These are phyloP conservation scores for Athalia cordata DNA, from an alignment of 2,888 invertebrate genomes.

Conservation along the genomic window DNA sequence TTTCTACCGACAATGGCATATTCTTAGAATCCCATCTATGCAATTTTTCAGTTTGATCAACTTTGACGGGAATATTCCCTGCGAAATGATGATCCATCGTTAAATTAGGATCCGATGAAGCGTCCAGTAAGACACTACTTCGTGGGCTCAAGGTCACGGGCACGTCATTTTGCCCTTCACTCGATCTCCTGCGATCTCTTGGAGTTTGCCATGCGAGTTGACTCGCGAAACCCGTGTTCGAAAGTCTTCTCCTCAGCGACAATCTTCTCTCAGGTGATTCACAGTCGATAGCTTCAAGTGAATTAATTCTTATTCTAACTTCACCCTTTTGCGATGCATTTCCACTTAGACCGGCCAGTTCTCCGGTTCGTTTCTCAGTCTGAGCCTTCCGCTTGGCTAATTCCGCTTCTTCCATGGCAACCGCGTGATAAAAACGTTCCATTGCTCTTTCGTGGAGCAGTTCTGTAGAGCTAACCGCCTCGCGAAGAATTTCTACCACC, in stretches of 20 bases:
- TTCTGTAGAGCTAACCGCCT: slow-evolving; percentile 88
- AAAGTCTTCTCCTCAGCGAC: slow-evolving; percentile 74
- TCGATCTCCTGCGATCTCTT: slow-evolving; percentile 63
- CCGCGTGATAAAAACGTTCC: slow-evolving; percentile 87
- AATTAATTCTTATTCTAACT: slow-evolving; percentile 75
- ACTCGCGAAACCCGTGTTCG: slow-evolving; percentile 72
- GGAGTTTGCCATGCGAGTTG: slow-evolving; percentile 65
- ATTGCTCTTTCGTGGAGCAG: slow-evolving; percentile 88
- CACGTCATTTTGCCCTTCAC: slow-evolving; percentile 65
- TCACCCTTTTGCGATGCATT: slow-evolving; percentile 48
- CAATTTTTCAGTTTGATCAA: slow-evolving; percentile 45
- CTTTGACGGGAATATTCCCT: neutral
- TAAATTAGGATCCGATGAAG: slow-evolving; percentile 67
- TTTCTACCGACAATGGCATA: slow-evolving; percentile 51
- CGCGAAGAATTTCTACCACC: slow-evolving; percentile 77
- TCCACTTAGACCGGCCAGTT: slow-evolving; percentile 62
- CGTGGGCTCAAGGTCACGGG: slow-evolving; percentile 51
- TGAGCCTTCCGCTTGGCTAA: slow-evolving; percentile 57
- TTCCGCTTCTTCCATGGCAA: slow-evolving; percentile 84
- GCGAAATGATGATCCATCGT: slow-evolving; percentile 52
- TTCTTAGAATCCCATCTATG: slow-evolving; percentile 56
- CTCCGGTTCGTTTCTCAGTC: slow-evolving; percentile 64
- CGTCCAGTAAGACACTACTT: slow-evolving; percentile 46
- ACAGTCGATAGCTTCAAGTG: slow-evolving; percentile 74
- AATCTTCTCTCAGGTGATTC: slow-evolving; percentile 73